Evolutionary conservation across 1,140 invertebrate species (phyloP).

Genomic region (Euglossa dilemma): DNA sequence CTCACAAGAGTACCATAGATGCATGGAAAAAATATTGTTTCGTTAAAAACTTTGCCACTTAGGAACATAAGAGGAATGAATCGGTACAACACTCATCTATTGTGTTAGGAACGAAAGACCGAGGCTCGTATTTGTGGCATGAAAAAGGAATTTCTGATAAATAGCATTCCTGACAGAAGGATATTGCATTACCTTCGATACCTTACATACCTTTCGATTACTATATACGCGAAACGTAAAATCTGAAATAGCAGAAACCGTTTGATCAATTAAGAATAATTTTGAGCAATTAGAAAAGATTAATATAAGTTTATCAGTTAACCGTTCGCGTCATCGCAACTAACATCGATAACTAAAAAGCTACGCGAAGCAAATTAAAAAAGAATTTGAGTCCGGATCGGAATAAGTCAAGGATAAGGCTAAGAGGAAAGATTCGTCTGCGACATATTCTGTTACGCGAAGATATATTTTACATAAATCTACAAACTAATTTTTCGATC

Average conservation of each 20-base stretch:
- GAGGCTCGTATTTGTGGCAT: constrained; percentile 13
- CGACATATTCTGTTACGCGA: too few relatives aligned
- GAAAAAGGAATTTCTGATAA: constrained; percentile 50
- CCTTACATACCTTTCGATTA: constrained; percentile 18
- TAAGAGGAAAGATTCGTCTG: too few relatives aligned
- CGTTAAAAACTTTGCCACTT: constrained; percentile 43
- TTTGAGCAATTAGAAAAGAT: not conserved
- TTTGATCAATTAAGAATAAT: not conserved
- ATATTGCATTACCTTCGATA: constrained; percentile 52
- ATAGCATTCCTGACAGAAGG: constrained; percentile 40
- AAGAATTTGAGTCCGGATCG: too few relatives aligned
- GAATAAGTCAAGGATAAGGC: too few relatives aligned
- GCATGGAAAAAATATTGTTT: constrained; percentile 19
- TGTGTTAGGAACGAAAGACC: constrained; percentile 37
- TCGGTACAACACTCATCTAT: constrained; percentile 38
- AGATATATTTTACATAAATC: too few relatives aligned
- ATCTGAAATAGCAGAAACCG: not conserved
- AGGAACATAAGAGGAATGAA: constrained; percentile 54
- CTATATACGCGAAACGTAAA: constrained; percentile 16
- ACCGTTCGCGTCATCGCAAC: not conserved
- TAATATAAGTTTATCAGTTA: not conserved
- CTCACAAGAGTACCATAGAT: not conserved
- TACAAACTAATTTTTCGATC: too few relatives aligned
- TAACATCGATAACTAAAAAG: too few relatives aligned
- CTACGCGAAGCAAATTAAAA: too few relatives aligned